phyloP scores from a whole-genome alignment of 30 jellyfish, hydroid and myxozoan species.

The Calvadosia cruxmelitensis region DNA sequence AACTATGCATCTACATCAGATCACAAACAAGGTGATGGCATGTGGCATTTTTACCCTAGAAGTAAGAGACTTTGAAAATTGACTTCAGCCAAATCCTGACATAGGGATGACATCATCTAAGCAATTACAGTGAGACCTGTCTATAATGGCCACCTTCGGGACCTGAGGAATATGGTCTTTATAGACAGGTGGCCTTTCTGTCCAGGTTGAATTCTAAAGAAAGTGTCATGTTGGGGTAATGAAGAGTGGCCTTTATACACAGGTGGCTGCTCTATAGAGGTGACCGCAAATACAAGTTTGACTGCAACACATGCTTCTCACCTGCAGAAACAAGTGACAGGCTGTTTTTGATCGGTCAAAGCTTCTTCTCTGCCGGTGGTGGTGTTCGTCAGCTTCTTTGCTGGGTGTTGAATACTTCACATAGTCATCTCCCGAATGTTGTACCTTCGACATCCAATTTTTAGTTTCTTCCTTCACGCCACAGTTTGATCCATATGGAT shows the following conservation, averaged over 20 bases:
- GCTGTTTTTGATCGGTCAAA: constrained; percentile 33
- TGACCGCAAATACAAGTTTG: too few relatives aligned
- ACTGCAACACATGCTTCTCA: constrained; percentile 5
- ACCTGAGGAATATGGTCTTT: not conserved
- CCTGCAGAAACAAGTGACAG: constrained; percentile 68
- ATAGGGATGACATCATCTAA: too few relatives aligned
- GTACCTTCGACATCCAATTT: constrained; percentile 59
- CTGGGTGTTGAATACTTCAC: not conserved
- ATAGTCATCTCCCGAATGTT: constrained; percentile 11
- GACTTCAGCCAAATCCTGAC: too few relatives aligned
- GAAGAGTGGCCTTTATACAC: not conserved
- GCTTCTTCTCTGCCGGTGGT: constrained; percentile 18
- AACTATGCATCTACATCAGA: too few relatives aligned
- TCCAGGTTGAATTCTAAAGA: not conserved
- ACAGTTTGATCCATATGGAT: constrained; percentile 53
- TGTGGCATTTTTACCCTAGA: too few relatives aligned
- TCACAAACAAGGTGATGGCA: too few relatives aligned
- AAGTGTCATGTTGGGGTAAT: not conserved
- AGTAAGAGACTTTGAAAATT: too few relatives aligned
- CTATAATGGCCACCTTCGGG: not conserved
- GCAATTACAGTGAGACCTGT: not conserved
- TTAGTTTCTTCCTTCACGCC: constrained; percentile 54
- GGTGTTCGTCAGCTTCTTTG: not conserved
- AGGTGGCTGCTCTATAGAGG: not conserved
- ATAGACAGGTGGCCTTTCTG: constrained; percentile 1